These are phyloP conservation scores for Tamandua tetradactyla DNA, from an alignment of 2,797 vertebrate species.

Conservation along the genomic window DNA sequence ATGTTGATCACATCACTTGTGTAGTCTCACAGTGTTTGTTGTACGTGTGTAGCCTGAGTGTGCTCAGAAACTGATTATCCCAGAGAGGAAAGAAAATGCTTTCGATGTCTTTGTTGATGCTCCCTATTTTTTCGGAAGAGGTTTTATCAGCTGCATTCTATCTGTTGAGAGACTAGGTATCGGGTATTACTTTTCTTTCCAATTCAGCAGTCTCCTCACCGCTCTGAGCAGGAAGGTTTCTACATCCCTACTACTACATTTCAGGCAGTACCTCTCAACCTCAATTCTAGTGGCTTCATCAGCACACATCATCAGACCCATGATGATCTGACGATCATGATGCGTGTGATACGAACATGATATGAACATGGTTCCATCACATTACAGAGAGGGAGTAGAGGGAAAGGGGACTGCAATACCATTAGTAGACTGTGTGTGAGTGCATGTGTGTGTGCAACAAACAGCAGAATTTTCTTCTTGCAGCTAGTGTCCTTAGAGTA, in stretches of 20 bases:
- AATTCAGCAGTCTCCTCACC: background rate
- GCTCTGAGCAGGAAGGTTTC: background rate
- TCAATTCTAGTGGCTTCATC: background rate
- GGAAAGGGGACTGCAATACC: background rate
- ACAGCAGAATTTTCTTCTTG: background rate
- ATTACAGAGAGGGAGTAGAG: background rate
- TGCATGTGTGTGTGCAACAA: background rate
- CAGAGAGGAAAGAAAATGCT: background rate
- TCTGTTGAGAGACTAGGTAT: background rate
- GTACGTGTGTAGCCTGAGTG: background rate
- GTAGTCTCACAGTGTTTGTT: background rate
- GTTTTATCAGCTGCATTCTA: background rate
- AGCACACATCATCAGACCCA: background rate
- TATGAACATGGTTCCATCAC: background rate
- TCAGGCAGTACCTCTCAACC: background rate
- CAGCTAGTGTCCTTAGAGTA: background rate
- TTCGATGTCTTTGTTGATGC: background rate
- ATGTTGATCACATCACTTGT: background rate
- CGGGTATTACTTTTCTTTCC: background rate
- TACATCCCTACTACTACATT: background rate
- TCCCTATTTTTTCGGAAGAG: background rate
- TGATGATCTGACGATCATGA: no score
- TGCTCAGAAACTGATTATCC: background rate
- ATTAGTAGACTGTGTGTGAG: background rate
- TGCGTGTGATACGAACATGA: no score